Base-by-base conservation (phyloP, 2,113 vertebrate species). In the Nipponia nippon region DNA sequence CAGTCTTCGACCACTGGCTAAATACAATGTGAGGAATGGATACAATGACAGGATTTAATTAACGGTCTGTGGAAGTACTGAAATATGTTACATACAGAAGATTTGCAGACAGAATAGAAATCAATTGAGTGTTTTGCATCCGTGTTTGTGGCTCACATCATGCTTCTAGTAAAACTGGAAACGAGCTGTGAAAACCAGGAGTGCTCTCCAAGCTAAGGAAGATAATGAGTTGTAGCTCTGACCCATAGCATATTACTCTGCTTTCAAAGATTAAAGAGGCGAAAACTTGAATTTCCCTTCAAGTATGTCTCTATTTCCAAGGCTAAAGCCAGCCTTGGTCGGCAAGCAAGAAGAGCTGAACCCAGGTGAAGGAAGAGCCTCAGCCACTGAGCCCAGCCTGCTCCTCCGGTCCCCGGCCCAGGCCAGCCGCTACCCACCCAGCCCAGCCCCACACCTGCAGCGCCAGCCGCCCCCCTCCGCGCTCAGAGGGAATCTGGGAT, bases 401-500 rank as follows among this genome's bases (percentile, higher is more conserved):
- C 32, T 71, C 56, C 55, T 67, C 42, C 2, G 5, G 58, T 72
- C 10, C 26, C 15, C 4, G 3, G 30, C 23, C 70, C 3, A 0
- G 25, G 29, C 42, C 44, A 91, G 32, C 32, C 12, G 1, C 1
- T 0, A 23, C 23, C 16, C 42, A 47, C 14, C 1, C 2, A 61
- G 70, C 30, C 3, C 18, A 94, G 75, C 26, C 58, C 44, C 4
- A 4, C 38, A 89, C 75, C 82, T 76, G 88, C 85, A 70, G 50
- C 56, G 83, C 92, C 92, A 93, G n/a, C 67, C 16, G 6, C 32
- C 47, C 44, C 92, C 58, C 71, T 77, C 96, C 96, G 85, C 22
- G 32, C 96, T 93, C 96, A 96, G 38, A 96, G 83, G 76, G 97
- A 97, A 97, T 58, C 88, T 2, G 14, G 95, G 96, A 95, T 97